Conservation (phyloP, 2,888 invertebrate species). For the Ormyrus nitidulus region DNA sequence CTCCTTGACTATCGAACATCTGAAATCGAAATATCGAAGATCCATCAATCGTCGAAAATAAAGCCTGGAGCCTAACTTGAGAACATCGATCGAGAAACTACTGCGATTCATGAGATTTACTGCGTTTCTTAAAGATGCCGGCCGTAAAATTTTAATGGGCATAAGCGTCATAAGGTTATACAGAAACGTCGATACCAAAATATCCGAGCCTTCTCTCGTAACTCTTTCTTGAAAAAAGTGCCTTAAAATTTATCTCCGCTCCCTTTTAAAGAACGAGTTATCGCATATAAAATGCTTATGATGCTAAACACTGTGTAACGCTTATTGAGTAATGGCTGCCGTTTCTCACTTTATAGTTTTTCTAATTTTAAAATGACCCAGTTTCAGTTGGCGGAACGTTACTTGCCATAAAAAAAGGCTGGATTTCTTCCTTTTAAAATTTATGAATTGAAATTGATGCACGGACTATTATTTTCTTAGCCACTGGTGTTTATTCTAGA, state of each 20-base stretch:
- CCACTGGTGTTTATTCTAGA: no score
- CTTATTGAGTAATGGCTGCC: neutral
- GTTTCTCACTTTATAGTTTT: neutral
- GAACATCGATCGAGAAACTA: neutral
- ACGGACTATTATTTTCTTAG: no score
- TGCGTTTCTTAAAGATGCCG: conserved; percentile 17
- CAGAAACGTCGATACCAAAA: conserved; percentile 31
- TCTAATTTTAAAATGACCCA: conserved; percentile 14
- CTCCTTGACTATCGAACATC: no score
- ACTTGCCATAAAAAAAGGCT: neutral
- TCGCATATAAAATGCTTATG: conserved; percentile 12
- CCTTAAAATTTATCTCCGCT: conserved; percentile 4
- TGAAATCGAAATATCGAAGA: no score
- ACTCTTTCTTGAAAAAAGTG: neutral
- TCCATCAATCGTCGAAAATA: no score
- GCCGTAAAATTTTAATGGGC: conserved; percentile 38
- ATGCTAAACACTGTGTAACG: neutral
- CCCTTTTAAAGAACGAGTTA: neutral
- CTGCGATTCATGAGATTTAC: neutral
- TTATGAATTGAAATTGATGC: no score
- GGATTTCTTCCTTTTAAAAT: no score
- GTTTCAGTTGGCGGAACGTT: neutral
- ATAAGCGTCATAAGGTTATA: conserved; percentile 1
- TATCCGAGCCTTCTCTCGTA: neutral
- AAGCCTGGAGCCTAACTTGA: neutral